phyloP scores from a whole-genome alignment of 2,888 invertebrate species.

The Tetragonula carbonaria region DNA sequence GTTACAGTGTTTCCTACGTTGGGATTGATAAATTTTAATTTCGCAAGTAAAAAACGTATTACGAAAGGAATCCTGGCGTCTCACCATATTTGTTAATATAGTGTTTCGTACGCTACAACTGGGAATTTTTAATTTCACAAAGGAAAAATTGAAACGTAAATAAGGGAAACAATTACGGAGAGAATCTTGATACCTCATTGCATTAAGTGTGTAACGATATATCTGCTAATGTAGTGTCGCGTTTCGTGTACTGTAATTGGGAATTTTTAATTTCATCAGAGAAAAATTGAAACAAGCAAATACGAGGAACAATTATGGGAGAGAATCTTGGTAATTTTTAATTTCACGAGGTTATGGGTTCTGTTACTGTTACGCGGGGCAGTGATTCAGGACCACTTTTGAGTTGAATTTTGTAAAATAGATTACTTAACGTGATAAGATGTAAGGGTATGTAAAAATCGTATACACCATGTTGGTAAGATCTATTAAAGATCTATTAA shows the following conservation, averaged over 20 bases:
- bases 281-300: conserved; percentile 46
- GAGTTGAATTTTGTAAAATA: background rate
- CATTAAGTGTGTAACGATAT: background rate
- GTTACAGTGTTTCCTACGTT: too few relatives aligned
- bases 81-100: too few relatives aligned
- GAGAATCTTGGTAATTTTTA: background rate
- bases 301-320: background rate
- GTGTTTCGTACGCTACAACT: too few relatives aligned
- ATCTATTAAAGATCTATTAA: background rate
- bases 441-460: background rate
- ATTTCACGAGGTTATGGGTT: background rate
- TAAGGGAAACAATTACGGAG: background rate
- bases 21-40: too few relatives aligned
- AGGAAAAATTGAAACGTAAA: conserved; percentile 45
- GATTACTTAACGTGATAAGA: background rate
- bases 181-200: background rate
- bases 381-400: background rate
- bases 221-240: background rate
- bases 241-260: background rate
- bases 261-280: too few relatives aligned
- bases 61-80: too few relatives aligned
- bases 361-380: background rate
- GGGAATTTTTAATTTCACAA: too few relatives aligned
- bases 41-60: too few relatives aligned
- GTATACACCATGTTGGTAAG: background rate